A percentile compares a stretch with the other conserved stretches of the same genome.
Conservation (phyloP, 2,797 vertebrate genomes). For the Dipus sagitta region DNA sequence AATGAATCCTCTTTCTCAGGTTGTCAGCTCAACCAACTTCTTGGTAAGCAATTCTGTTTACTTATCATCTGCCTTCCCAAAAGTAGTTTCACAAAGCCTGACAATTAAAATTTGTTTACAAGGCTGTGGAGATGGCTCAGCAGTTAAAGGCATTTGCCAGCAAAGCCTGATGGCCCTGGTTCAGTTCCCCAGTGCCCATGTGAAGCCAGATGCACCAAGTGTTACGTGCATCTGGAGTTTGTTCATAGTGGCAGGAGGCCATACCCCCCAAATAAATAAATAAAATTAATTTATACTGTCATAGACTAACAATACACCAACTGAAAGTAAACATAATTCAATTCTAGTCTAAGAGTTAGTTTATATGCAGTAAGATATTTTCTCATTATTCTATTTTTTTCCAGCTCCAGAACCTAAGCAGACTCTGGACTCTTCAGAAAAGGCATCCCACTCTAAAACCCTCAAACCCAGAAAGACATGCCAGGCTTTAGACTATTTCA, state of each 20-base stretch:
- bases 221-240: too few relatives aligned
- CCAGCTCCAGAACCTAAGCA: background rate
- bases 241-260: too few relatives aligned
- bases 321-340: constrained; percentile 25
- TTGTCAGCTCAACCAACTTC: background rate
- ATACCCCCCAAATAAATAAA: too few relatives aligned
- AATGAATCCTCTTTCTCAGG: constrained; percentile 10
- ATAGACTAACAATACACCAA: constrained; percentile 10
- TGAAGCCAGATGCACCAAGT: too few relatives aligned
- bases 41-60: background rate
- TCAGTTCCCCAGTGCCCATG: too few relatives aligned
- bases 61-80: background rate
- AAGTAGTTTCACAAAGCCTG: constrained; percentile 52
- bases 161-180: too few relatives aligned
- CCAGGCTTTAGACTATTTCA: background rate
- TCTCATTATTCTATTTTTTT: background rate
- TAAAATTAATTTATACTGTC: background rate
- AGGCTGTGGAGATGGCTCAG: too few relatives aligned
- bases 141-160: too few relatives aligned
- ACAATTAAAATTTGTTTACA: background rate
- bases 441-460: background rate
- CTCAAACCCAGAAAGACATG: background rate
- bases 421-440: background rate
- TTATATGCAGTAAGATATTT: constrained; percentile 21
- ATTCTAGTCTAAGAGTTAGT: constrained; percentile 28